phyloP scores from a whole-genome alignment of 2,888 invertebrate species.

The Lasioglossum figueresi region DNA sequence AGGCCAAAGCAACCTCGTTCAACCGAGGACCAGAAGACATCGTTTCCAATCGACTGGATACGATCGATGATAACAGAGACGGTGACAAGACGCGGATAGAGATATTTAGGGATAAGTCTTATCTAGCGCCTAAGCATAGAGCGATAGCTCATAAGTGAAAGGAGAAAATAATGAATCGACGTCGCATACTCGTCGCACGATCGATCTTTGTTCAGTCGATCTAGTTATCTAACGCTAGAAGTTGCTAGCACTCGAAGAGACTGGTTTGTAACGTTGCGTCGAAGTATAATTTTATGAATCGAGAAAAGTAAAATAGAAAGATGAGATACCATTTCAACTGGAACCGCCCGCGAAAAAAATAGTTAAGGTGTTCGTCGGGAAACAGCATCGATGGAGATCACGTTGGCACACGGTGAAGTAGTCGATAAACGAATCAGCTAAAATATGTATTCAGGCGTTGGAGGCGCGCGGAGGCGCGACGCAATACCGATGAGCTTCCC shows the following conservation, averaged over 20 bases:
- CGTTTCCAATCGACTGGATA: not conserved
- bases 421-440: not conserved
- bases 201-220: slow-evolving; percentile 10
- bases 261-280: not conserved
- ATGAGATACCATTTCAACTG: not conserved
- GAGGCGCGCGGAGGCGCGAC: not conserved
- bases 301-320: not conserved
- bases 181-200: slow-evolving; percentile 7
- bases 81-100: not conserved
- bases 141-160: slow-evolving; percentile 8
- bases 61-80: not conserved
- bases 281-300: not conserved
- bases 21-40: not conserved
- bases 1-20: not conserved
- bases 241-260: not conserved
- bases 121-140: not conserved
- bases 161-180: slow-evolving; percentile 12
- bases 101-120: slow-evolving; percentile 5
- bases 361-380: not conserved
- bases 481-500: not conserved
- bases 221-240: not conserved
- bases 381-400: not conserved
- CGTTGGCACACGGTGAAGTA: not conserved
- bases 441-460: not conserved
- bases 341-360: not conserved